These are phyloP conservation scores for Dendroctonus valens DNA, from an alignment of 1,140 invertebrate species.

Conservation along the genomic window DNA sequence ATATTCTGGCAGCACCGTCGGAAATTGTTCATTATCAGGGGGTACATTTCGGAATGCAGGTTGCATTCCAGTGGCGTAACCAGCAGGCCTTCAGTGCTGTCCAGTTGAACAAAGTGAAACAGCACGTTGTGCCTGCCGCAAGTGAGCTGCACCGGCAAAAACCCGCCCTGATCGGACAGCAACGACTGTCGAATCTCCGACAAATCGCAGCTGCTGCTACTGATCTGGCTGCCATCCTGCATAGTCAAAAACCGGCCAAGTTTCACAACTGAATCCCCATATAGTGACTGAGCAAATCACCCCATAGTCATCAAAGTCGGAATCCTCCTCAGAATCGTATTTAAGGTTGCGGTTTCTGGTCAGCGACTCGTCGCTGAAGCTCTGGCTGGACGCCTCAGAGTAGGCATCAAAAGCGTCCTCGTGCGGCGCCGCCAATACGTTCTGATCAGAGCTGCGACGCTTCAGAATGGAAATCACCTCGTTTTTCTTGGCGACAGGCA, in stretches of 20 bases:
- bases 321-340: conserved; percentile 56
- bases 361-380: conserved; percentile 61
- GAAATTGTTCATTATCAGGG: conserved; percentile 65
- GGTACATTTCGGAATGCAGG: conserved; percentile 52
- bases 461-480: conserved; percentile 60
- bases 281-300: conserved; percentile 41
- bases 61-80: conserved; percentile 59
- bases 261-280: not conserved
- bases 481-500: conserved; percentile 26
- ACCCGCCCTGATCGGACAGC: conserved; percentile 68
- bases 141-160: conserved; percentile 62
- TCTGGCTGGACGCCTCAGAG: conserved; percentile 60
- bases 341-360: conserved; percentile 55
- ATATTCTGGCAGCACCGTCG: conserved; percentile 66
- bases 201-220: conserved; percentile 62
- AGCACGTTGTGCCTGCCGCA: conserved; percentile 65
- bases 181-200: conserved; percentile 70
- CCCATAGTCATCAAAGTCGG: conserved; percentile 56
- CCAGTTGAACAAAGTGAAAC: conserved; percentile 67
- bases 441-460: conserved; percentile 57
- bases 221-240: conserved; percentile 63
- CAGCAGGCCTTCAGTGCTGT: conserved; percentile 64
- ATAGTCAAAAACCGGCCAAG: conserved; percentile 3
- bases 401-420: conserved; percentile 43
- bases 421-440: conserved; percentile 41